Percentiles rank a stretch among this genome's conserved stretches.
Evolutionary conservation across 2,797 vertebrate species (phyloP).

Genomic region (Acestrorhynchus altus): DNA sequence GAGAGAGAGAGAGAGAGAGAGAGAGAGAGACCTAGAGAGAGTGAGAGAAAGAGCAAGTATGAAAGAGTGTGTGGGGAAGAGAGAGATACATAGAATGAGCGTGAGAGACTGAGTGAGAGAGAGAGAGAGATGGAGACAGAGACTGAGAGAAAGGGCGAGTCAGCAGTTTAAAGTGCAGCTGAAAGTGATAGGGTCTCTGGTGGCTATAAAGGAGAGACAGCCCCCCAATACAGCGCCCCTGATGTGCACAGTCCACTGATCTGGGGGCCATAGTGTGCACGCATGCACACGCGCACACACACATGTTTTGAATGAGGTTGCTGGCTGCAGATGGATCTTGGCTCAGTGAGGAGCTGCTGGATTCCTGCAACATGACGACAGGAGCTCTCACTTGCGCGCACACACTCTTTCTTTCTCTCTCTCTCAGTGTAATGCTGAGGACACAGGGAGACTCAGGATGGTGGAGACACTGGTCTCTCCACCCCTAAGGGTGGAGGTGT

Average conservation of each 20-base stretch:
- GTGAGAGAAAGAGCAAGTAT: background rate
- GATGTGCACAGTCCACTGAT: conserved; percentile 57
- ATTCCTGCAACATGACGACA: conserved; percentile 79
- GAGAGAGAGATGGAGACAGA: conserved; percentile 34
- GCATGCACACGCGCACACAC: conserved; percentile 28
- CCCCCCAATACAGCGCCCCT: conserved; percentile 63
- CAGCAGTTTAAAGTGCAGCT: conserved; percentile 69
- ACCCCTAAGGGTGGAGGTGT: background rate
- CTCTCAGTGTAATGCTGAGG: no score
- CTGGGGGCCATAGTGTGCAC: conserved; percentile 53
- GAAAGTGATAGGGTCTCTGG: conserved; percentile 71
- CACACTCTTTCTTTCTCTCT: background rate
- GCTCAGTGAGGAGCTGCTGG: conserved; percentile 66
- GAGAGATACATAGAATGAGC: conserved; percentile 11
- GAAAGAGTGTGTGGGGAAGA: background rate
- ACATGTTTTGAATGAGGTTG: conserved; percentile 30
- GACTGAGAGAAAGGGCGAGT: conserved; percentile 43
- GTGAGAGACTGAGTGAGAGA: background rate
- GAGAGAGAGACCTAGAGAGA: background rate
- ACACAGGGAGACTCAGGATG: no score
- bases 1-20: background rate
- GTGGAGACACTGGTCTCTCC: no score
- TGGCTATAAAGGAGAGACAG: conserved; percentile 42
- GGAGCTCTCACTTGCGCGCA: conserved; percentile 7
- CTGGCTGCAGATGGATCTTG: conserved; percentile 66